Conservation (phyloP, 1,140 invertebrate species). For the Zaprionus lachaisei region DNA sequence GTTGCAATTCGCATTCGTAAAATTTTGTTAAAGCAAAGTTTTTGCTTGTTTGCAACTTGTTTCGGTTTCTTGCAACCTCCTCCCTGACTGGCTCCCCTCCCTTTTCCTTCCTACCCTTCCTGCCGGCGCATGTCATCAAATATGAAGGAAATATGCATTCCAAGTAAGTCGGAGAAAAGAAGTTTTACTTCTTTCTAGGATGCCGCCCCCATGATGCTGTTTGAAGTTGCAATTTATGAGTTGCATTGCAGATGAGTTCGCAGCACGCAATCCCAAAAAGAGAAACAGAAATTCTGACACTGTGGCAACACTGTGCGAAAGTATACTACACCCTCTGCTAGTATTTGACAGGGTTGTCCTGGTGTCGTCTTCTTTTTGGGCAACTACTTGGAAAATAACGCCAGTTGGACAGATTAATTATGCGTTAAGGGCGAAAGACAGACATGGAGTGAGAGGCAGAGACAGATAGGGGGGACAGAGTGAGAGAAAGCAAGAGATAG, state of each 20-base stretch:
- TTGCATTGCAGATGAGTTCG: constrained; percentile 19
- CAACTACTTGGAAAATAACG: constrained; percentile 2
- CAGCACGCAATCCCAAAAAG: background rate
- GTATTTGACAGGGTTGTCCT: background rate
- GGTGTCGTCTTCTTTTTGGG: background rate
- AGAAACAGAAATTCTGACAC: background rate
- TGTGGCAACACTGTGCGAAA: background rate
- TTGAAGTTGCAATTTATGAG: constrained; percentile 53
- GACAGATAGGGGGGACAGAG: background rate
- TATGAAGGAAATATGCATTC: constrained; percentile 52
- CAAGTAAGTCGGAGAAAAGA: constrained; percentile 26
- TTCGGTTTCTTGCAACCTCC: constrained; percentile 41
- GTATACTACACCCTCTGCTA: background rate
- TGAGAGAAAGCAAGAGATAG: background rate
- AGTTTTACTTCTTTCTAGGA: constrained; percentile 14
- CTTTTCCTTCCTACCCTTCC: background rate
- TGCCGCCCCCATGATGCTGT: constrained; percentile 31
- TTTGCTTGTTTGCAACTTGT: constrained; percentile 76
- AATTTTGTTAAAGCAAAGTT: constrained; percentile 55
- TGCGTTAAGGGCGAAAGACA: constrained; percentile 1
- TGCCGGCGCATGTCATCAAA: constrained; percentile 46
- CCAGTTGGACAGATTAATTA: constrained; percentile 29
- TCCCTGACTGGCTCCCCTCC: background rate
- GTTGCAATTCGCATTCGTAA: constrained; percentile 49
- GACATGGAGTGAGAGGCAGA: background rate